These are phyloP conservation scores for Corynorhinus townsendii DNA, from an alignment of 2,113 vertebrate genomes.

Conservation along the genomic window DNA sequence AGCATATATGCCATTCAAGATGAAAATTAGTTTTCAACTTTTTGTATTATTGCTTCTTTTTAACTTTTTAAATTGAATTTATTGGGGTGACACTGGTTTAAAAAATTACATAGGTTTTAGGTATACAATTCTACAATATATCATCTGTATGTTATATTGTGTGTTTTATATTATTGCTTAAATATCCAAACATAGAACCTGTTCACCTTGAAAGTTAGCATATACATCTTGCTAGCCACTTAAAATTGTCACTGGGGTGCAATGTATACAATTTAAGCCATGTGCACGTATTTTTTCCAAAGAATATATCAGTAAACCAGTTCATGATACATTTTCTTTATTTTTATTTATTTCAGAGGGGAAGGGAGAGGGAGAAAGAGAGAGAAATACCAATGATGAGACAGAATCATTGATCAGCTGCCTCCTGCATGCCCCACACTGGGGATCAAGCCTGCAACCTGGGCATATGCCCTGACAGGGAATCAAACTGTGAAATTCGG, in stretches of 20 bases:
- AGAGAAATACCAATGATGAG: no score
- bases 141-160: neutral
- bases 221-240: neutral
- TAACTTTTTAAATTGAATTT: neutral
- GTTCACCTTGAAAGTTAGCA: neutral
- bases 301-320: neutral
- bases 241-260: neutral
- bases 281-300: neutral
- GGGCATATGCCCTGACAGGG: no score
- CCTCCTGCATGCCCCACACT: no score
- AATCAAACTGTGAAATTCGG: no score
- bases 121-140: neutral
- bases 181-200: constrained; percentile 21
- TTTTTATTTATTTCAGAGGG: no score
- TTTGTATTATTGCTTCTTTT: neutral
- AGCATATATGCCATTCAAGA: neutral
- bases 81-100: neutral
- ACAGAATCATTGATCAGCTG: no score
- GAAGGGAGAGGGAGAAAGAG: no score
- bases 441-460: no score
- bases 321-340: neutral
- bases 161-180: constrained; percentile 7
- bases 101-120: neutral
- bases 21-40: neutral
- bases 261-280: neutral